Evolutionary conservation across 1,140 invertebrate species (phyloP).

Genomic region (Philaenus spumarius): DNA sequence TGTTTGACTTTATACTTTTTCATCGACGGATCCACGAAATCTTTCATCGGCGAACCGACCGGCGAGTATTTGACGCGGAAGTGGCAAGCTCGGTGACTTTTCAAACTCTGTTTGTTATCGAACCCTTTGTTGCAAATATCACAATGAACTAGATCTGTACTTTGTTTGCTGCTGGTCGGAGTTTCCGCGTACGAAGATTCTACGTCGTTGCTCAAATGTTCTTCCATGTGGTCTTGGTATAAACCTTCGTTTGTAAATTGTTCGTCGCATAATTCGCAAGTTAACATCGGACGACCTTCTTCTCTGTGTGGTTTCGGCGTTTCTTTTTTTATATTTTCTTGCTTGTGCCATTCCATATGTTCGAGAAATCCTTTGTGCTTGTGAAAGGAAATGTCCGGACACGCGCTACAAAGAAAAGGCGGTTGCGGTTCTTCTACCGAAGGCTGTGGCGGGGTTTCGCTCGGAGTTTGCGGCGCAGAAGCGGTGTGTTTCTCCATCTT

Average conservation of each 20-base stretch:
- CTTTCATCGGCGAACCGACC: too few relatives aligned
- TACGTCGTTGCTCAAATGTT: constrained; percentile 36
- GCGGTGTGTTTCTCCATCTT: not conserved
- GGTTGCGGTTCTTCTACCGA: too few relatives aligned
- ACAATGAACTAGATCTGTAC: constrained; percentile 44
- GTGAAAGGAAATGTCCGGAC: constrained; percentile 7
- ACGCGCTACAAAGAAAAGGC: not conserved
- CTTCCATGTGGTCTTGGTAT: constrained; percentile 31
- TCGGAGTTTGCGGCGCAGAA: not conserved
- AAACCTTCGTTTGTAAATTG: constrained; percentile 33
- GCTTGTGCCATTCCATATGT: constrained; percentile 26
- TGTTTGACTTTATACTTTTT: constrained; percentile 2
- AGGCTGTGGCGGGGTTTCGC: too few relatives aligned
- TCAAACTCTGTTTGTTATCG: constrained; percentile 41
- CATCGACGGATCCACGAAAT: not conserved
- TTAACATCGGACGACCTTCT: constrained; percentile 12
- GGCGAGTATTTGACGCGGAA: constrained; percentile 41
- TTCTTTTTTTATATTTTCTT: constrained; percentile 21
- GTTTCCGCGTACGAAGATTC: constrained; percentile 7
- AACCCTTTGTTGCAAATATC: constrained; percentile 53
- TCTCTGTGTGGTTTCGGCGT: not conserved
- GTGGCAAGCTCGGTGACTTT: constrained; percentile 55
- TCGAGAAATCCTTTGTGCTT: constrained; percentile 21
- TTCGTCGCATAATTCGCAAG: constrained; percentile 35
- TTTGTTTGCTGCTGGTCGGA: constrained; percentile 5